These are phyloP conservation scores for Saguinus midas DNA, from an alignment of 2,113 vertebrate genomes.

Conservation along the genomic window DNA sequence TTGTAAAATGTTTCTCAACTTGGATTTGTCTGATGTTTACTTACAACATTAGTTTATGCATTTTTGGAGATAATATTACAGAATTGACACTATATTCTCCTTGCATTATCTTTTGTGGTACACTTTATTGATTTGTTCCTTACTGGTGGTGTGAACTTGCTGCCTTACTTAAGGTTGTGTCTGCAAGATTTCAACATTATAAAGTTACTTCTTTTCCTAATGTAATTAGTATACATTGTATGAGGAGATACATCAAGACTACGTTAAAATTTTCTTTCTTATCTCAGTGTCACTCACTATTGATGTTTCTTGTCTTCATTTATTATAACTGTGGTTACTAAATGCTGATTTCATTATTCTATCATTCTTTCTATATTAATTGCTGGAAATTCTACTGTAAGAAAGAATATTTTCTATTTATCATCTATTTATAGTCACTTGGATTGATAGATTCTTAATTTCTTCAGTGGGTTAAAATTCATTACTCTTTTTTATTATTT, in stretches of 20 bases:
- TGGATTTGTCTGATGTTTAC: not conserved
- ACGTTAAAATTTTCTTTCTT: not conserved
- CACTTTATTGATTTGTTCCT: not conserved
- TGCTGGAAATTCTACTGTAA: not conserved
- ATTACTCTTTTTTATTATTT: not conserved
- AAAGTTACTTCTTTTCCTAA: not conserved
- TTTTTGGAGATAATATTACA: not conserved
- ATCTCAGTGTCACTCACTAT: not conserved
- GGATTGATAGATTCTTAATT: not conserved
- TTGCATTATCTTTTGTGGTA: not conserved
- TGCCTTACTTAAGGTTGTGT: not conserved
- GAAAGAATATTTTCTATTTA: not conserved
- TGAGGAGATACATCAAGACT: not conserved
- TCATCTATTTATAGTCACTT: not conserved
- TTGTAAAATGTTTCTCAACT: not conserved
- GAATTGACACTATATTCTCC: not conserved
- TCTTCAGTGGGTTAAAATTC: not conserved
- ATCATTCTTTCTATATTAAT: not conserved
- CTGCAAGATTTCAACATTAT: not conserved
- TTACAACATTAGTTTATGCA: not conserved
- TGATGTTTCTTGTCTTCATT: not conserved
- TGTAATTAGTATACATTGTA: not conserved
- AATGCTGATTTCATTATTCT: not conserved
- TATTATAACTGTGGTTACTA: not conserved
- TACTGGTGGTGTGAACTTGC: not conserved